These are phyloP conservation scores for Labia minor DNA, from an alignment of 2,888 invertebrate genomes.

Conservation along the genomic window DNA sequence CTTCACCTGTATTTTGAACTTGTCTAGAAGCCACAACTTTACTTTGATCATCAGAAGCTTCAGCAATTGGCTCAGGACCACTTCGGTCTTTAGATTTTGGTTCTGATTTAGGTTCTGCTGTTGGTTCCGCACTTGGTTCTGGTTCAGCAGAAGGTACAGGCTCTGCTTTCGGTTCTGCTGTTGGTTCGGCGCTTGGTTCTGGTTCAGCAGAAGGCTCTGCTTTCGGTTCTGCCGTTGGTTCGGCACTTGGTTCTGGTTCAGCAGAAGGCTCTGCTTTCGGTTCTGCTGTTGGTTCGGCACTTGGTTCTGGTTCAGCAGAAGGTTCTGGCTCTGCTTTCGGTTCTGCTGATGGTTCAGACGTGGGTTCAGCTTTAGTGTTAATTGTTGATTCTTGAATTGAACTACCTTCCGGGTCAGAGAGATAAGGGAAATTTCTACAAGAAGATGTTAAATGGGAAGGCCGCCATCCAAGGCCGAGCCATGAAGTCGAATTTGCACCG, in stretches of 20 bases:
- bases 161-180: conserved; percentile 32
- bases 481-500: conserved; percentile 72
- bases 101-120: conserved; percentile 35
- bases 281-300: conserved; percentile 30
- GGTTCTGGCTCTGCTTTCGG: conserved; percentile 25
- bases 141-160: conserved; percentile 30
- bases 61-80: conserved; percentile 29
- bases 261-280: conserved; percentile 29
- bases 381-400: conserved; percentile 28
- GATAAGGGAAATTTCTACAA: conserved; percentile 70
- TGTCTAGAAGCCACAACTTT: conserved; percentile 25
- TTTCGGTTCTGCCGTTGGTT: conserved; percentile 38
- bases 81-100: conserved; percentile 35
- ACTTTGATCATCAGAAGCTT: conserved; percentile 15
- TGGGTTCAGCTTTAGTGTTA: conserved; percentile 29
- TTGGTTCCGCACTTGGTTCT: conserved; percentile 34
- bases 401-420: conserved; percentile 38
- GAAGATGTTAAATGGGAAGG: conserved; percentile 60
- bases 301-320: conserved; percentile 31
- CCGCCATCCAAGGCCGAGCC: conserved; percentile 87
- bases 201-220: conserved; percentile 36
- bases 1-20: conserved; percentile 37
- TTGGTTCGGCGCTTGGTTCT: conserved; percentile 37
- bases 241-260: conserved; percentile 36
- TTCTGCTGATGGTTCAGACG: conserved; percentile 24